Base-by-base conservation (phyloP, 2,113 vertebrate genomes). In the Dissostichus mawsoni region DNA sequence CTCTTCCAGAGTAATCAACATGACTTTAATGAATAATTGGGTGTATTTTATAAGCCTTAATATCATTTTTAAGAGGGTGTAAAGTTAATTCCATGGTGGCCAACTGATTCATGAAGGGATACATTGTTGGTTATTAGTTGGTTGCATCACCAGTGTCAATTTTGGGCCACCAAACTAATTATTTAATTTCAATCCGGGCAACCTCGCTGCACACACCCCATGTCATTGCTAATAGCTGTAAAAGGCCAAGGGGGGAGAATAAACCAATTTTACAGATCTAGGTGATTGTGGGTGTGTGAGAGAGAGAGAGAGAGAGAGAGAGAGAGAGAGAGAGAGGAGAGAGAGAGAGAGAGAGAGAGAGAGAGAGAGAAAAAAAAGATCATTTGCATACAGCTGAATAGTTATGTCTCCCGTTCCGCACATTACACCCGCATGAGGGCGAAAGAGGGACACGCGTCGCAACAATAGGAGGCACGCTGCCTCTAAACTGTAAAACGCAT, bases 351-450 rank as follows among this genome's bases (percentile, higher is more conserved):
- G 80, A 48, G 67, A 36, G 51, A 45, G 47, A 52, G 69, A 62
- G 64, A 56, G 80, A 36, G 59, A 69, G 80, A 48, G 82, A 13
- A n/a, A n/a, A n/a, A n/a, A n/a, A n/a, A n/a, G 79, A 61, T 88
- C 62, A 94, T 95, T 94, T 93, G 84, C 94, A 94, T 94, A 95
- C 94, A 95, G 94, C 93, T 95, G 94, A 94, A 92, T 91, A 85
- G 89, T 90, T 83, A 85, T 76, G 82, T 82, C 81, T 86, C 78
- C 68, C 41, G 82, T 85, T 86, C 88, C 85, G 85, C 83, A 90
- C 87, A 85, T 81, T 84, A 87, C 83, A 92, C 90, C 89, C 87
- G 80, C 89, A 84, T 90, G 91, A 88, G 91, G 86, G 86, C 81
- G 76, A 89, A 78, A 89, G 86, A 84, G 90, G 82, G 89, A 82